Evolutionary conservation across 2,888 invertebrate species (phyloP).

Genomic region (Agrilus biguttatus): DNA sequence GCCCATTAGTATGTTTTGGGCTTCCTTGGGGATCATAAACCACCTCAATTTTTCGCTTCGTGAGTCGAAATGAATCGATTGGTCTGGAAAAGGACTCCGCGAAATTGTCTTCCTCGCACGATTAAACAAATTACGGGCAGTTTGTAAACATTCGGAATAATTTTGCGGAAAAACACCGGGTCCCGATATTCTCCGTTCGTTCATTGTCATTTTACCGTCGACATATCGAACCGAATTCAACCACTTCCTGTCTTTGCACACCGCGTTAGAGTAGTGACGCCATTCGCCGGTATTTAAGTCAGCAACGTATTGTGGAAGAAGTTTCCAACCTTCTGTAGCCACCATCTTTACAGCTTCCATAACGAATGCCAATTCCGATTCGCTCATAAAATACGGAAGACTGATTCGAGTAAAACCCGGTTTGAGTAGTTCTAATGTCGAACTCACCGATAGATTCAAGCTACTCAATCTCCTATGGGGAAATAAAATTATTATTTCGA

Average conservation of each 20-base stretch:
- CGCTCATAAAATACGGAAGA: constrained; percentile 72
- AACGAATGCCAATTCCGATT: constrained; percentile 65
- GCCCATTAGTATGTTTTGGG: constrained; percentile 58
- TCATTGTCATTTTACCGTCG: constrained; percentile 60
- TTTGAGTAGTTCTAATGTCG: constrained; percentile 54
- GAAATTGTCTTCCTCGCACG: constrained; percentile 63
- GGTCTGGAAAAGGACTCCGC: constrained; percentile 59
- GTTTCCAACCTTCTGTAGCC: constrained; percentile 78
- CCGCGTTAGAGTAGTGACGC: constrained; percentile 68
- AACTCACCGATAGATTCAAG: constrained; percentile 29
- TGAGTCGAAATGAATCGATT: constrained; percentile 54
- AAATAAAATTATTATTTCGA: constrained; percentile 2
- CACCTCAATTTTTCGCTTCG: constrained; percentile 60
- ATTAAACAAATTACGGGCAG: constrained; percentile 63
- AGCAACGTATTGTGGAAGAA: constrained; percentile 75
- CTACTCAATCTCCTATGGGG: constrained; percentile 32
- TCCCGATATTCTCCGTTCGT: constrained; percentile 56
- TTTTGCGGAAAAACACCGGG: constrained; percentile 60
- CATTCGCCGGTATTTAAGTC: constrained; percentile 82
- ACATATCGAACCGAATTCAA: constrained; percentile 52
- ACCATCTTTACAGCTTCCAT: constrained; percentile 76
- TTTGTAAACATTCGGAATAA: constrained; percentile 62
- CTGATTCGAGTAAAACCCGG: constrained; percentile 80
- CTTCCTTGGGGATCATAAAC: constrained; percentile 84
- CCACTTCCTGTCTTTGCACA: constrained; percentile 71